phyloP scores from a whole-genome alignment of 2,888 invertebrate genomes.

The Mactromeris polynyma region DNA sequence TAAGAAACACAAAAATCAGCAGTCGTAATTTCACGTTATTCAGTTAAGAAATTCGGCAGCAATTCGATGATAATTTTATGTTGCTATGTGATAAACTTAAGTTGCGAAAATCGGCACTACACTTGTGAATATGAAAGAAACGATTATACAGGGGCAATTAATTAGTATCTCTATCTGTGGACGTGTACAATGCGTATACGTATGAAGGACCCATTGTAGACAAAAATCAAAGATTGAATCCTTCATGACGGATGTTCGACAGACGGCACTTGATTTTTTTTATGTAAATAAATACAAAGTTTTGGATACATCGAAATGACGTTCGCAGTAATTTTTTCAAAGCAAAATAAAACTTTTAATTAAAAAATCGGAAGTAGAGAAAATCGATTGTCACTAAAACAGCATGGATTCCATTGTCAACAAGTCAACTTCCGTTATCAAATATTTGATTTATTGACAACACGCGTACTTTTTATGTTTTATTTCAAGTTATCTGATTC shows the following conservation, averaged over 20 bases:
- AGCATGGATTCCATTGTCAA: slow-evolving; percentile 6
- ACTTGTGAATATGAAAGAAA: too few species aligned
- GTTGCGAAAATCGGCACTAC: too few species aligned
- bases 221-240: too few species aligned
- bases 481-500: not conserved
- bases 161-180: too few species aligned
- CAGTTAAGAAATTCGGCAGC: too few species aligned
- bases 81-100: too few species aligned
- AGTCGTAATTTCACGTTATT: too few species aligned
- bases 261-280: not conserved
- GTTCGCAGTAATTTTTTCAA: not conserved
- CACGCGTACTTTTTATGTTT: not conserved
- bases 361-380: slow-evolving; percentile 5
- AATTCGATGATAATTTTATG: too few species aligned
- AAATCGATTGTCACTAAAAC: slow-evolving; percentile 14
- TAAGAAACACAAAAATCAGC: too few species aligned
- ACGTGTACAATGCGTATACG: too few species aligned
- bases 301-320: not conserved
- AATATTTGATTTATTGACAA: slow-evolving; percentile 7
- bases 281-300: not conserved
- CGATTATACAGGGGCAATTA: too few species aligned
- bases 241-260: not conserved
- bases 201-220: too few species aligned
- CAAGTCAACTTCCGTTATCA: not conserved
- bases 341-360: not conserved